Conservation (phyloP, 2,113 vertebrate genomes). For the Potamarius usumacintae region DNA sequence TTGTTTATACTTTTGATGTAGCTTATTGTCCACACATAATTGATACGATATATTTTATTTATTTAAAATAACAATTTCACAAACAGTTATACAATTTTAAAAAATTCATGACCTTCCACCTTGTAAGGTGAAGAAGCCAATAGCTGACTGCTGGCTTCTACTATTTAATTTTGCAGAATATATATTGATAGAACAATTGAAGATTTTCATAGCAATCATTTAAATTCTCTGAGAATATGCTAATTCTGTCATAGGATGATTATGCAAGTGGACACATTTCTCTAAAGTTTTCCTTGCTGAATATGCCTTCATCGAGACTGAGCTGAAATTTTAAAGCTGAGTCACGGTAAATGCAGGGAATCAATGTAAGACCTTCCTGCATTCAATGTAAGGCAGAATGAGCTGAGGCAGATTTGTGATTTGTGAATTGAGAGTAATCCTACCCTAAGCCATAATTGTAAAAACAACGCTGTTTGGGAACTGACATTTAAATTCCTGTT, state of each 20-base stretch:
- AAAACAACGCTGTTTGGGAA: neutral
- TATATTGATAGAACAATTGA: neutral
- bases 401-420: slow-evolving; percentile 26
- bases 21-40: neutral
- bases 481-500: neutral
- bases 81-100: neutral
- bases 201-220: neutral
- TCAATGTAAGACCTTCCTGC: slow-evolving; percentile 31
- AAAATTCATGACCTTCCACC: neutral
- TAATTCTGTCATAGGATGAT: too few relatives aligned
- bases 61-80: neutral
- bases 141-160: neutral
- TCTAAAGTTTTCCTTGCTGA: neutral
- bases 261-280: neutral
- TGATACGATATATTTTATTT: neutral
- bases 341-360: slow-evolving; percentile 29
- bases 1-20: neutral
- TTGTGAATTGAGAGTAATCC: slow-evolving; percentile 37
- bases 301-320: neutral
- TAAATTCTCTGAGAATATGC: neutral
- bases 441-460: neutral
- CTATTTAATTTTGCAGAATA: slow-evolving; percentile 5
- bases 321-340: slow-evolving; percentile 34
- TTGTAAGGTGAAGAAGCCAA: neutral
- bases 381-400: slow-evolving; percentile 9